Conservation (phyloP, 2,113 vertebrate genomes). For the Hystrix brachyura region DNA sequence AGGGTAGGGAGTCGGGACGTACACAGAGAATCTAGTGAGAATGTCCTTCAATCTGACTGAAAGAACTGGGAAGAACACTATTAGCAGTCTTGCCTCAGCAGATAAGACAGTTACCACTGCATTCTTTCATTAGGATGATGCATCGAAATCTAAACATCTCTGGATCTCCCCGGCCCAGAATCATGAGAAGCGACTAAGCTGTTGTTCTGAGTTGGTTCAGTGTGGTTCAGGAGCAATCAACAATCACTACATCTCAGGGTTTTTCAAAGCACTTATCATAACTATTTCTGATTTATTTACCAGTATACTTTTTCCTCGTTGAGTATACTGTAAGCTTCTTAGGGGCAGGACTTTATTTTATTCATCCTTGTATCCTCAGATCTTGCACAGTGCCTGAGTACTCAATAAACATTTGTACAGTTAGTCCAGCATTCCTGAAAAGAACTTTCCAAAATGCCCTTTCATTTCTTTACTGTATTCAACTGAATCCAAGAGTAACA, state of each 20-base stretch:
- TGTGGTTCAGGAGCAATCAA: neutral
- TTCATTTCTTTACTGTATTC: slow-evolving; percentile 14
- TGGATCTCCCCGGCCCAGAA: neutral
- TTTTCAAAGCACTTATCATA: neutral
- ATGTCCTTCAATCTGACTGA: neutral
- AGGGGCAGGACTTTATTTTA: neutral
- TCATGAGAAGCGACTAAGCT: neutral
- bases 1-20: neutral
- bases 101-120: neutral
- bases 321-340: neutral
- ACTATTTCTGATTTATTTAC: slow-evolving; percentile 2
- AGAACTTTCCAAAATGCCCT: neutral
- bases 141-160: neutral
- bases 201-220: neutral
- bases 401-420: neutral
- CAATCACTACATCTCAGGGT: neutral
- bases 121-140: neutral
- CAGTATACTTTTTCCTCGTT: neutral
- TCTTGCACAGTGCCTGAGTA: slow-evolving; percentile 37
- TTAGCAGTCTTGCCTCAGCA: neutral
- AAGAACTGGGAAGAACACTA: neutral
- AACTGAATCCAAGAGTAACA: neutral
- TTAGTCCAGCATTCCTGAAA: neutral
- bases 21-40: neutral
- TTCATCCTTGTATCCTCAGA: neutral